Conservation (phyloP, 2,888 invertebrate genomes). For the Thalpophila matura region DNA sequence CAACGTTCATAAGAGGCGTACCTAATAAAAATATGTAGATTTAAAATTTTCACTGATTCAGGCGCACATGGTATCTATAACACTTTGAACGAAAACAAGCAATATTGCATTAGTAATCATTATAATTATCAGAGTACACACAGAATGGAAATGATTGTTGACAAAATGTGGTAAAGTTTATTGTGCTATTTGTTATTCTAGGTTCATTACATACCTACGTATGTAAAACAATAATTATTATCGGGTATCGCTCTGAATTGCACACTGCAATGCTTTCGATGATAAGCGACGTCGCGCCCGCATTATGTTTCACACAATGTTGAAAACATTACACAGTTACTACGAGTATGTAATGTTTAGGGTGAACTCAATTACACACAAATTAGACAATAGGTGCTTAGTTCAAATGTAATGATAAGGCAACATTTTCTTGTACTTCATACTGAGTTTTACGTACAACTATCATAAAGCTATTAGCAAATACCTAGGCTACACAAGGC, state of each 20-base stretch:
- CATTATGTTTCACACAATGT: slow-evolving; percentile 66
- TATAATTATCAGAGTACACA: slow-evolving; percentile 19
- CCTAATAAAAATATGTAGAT: too few relatives aligned
- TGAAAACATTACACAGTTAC: slow-evolving; percentile 54
- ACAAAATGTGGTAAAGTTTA: slow-evolving; percentile 52
- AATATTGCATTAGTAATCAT: too few relatives aligned
- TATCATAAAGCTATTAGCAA: not conserved
- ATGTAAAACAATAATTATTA: slow-evolving; percentile 76
- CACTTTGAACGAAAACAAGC: not conserved
- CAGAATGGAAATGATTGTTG: slow-evolving; percentile 35
- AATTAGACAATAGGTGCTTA: slow-evolving; percentile 49
- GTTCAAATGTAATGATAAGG: slow-evolving; percentile 19
- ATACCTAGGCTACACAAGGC: not conserved
- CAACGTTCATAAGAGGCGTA: too few relatives aligned
- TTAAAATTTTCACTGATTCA: too few relatives aligned
- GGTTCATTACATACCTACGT: slow-evolving; percentile 76
- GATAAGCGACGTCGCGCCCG: slow-evolving; percentile 74
- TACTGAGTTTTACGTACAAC: not conserved
- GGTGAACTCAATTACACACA: slow-evolving; percentile 49
- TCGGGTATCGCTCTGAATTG: slow-evolving; percentile 74
- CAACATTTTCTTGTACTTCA: slow-evolving; percentile 12
- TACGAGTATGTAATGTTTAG: slow-evolving; percentile 49
- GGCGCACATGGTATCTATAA: too few relatives aligned
- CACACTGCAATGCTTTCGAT: slow-evolving; percentile 68
- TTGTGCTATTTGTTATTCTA: slow-evolving; percentile 62